Evolutionary conservation across 2,888 invertebrate genomes (phyloP).

Genomic region (Cheilosia urbana): DNA sequence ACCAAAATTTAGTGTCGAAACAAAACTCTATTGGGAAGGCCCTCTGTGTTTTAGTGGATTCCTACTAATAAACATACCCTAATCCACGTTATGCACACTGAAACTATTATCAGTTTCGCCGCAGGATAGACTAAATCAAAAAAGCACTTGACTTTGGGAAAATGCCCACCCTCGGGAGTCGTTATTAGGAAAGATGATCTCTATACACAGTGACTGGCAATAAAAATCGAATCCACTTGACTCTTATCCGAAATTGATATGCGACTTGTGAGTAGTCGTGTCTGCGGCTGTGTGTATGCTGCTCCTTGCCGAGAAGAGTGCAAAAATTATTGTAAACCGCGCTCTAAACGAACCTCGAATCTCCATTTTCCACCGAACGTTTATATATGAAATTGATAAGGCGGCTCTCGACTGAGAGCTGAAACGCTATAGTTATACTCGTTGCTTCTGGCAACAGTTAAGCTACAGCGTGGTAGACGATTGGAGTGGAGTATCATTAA

Average conservation of each 20-base stretch:
- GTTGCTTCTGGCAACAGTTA: not conserved
- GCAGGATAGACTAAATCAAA: not conserved
- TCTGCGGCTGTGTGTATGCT: not conserved
- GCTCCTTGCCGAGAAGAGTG: not conserved
- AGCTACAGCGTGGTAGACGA: constrained; percentile 22
- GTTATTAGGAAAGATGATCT: constrained; percentile 14
- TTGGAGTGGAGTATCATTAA: constrained; percentile 48
- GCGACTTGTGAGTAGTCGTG: constrained; percentile 2
- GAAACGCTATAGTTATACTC: not conserved
- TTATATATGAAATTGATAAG: constrained; percentile 60
- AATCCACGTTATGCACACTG: not conserved
- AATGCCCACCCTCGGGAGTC: constrained; percentile 39
- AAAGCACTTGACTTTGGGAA: constrained; percentile 46
- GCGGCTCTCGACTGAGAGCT: not conserved
- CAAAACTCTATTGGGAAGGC: too few species aligned
- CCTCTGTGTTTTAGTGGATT: too few species aligned
- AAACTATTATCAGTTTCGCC: constrained; percentile 7
- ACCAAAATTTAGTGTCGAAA: too few species aligned
- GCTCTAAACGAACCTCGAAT: constrained; percentile 12
- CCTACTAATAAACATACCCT: too few species aligned
- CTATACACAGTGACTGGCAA: constrained; percentile 1
- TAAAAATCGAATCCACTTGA: constrained; percentile 7
- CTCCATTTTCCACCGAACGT: not conserved
- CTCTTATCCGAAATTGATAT: constrained; percentile 30
- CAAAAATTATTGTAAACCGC: not conserved